Base-by-base conservation (phyloP, 2,797 vertebrate genomes). In the Chrysocyon brachyurus region DNA sequence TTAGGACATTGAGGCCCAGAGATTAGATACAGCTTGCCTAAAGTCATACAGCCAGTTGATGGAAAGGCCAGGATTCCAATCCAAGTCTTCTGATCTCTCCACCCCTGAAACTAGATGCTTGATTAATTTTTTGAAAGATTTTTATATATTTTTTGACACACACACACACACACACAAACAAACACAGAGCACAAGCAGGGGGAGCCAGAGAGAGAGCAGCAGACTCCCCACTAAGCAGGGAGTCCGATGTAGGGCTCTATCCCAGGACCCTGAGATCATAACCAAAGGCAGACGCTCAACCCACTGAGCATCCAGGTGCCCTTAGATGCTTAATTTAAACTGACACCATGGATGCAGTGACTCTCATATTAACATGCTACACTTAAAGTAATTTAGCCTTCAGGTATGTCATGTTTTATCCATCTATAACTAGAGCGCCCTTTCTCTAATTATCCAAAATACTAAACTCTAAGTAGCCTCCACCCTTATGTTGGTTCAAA, bases 401-500 rank as follows among this genome's bases (percentile, higher is more conserved):
- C 46, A 57, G n/a, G 26, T 10, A 17, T 4, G 1, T 61, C 63
- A 57, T 16, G 63, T 66, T 54, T 40, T 8, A 56, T 64, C n/a
- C 57, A 28, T 31, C 6, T 36, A 4, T 57, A 81, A 56, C 54
- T 54, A 12, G 52, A 75, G 5, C n/a, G 15, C 24, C 61, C 31
- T 64, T 89, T 28, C 81, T 81, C 73, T 86, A 40, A 77, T 63
- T 36, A 49, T 10, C 73, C 36, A 19, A 92, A 72, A 92, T 31
- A 57, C 40, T 77, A 87, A 93, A 26, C 75, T 61, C 75, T 56
- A 70, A 93, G 78, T 56, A 78, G 64, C 36, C 52, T 85, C 68
- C 66, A 24, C 19, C 57, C 36, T 97, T 81, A 81, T 59, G 91
- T 64, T 94, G 46, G 31, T 72, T 97, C 61, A 59, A 96, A 94